phyloP scores from a whole-genome alignment of 2,888 invertebrate species.

The Cantharis lateralis region DNA sequence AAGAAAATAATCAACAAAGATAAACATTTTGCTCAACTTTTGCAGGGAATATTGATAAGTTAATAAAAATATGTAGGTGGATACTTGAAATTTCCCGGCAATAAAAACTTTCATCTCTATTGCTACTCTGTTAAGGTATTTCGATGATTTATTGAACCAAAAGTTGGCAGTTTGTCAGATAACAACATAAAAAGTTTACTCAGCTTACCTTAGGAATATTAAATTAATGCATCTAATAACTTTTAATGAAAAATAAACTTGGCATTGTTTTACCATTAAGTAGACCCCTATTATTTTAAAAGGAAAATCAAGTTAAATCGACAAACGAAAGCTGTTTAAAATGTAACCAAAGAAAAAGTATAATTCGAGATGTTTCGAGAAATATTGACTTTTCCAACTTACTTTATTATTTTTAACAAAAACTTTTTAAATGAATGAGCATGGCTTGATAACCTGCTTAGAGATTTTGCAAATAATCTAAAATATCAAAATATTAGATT shows the following conservation, averaged over 20 bases:
- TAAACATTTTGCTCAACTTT: background rate
- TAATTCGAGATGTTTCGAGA: background rate
- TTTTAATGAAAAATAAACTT: background rate
- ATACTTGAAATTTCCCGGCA: background rate
- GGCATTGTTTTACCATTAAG: background rate
- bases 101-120: background rate
- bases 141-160: background rate
- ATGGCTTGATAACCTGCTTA: background rate
- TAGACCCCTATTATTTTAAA: background rate
- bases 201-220: background rate
- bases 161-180: background rate
- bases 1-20: background rate
- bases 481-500: background rate
- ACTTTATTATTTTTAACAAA: background rate
- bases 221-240: background rate
- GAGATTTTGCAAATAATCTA: background rate
- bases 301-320: background rate
- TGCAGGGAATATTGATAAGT: background rate
- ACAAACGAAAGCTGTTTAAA: background rate
- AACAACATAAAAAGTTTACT: background rate
- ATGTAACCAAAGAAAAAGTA: background rate
- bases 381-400: background rate
- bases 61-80: background rate
- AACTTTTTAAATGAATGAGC: background rate
- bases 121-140: background rate